Evolutionary conservation across 2,113 vertebrate genomes (phyloP), one percentile per base, ranked within the genome.

Genomic region (Benitochromis conjunctus): DNA sequence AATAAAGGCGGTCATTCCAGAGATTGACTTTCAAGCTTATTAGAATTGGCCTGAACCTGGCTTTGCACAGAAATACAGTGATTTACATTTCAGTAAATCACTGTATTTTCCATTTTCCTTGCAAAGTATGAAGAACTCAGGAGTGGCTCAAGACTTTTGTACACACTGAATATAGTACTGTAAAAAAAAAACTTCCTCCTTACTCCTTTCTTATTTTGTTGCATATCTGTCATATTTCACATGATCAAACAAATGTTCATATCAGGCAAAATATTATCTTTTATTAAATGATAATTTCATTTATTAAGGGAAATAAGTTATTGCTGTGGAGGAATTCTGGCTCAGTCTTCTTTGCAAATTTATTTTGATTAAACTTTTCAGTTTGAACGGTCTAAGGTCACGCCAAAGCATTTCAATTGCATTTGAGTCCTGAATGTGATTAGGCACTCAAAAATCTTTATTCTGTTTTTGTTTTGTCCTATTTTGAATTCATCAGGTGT

Each of bases 11-110:
- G 53, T 56, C 54, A 56, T 56, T 6, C 54, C 24, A 56, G 21
- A 24, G n/a, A 56, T 6, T 56, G 54, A 24, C 54, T 56, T 4
- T 56, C 54, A 13, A 56, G 54, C 54, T 56, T 21, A 24, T 56
- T 56, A 56, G 5, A 56, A 24, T 56, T 0, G 19, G 54, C 1
- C 54, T 24, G 54, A 2, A n/a, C n/a, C n/a, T n/a, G n/a, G n/a
- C 11, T 56, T 56, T 56, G 54, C 34, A 54, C 19, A 54, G 53
- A 54, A 54, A 54, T 54, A 21, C 19, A 54, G 0, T 21, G 5
- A 56, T 56, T 21, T 56, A 56, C n/a, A 24, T 24, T 56, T 24
- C 10, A 56, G 21, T 56, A 56, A 56, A 24, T 56, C 54, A 56
- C 2, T 56, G 21, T 24, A 13, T 56, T 56, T 56, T 21, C 10